Percentiles rank a stretch among this genome's conserved stretches.
Conservation (phyloP, 2,888 invertebrate species). For the Microctonus aethiopoides region DNA sequence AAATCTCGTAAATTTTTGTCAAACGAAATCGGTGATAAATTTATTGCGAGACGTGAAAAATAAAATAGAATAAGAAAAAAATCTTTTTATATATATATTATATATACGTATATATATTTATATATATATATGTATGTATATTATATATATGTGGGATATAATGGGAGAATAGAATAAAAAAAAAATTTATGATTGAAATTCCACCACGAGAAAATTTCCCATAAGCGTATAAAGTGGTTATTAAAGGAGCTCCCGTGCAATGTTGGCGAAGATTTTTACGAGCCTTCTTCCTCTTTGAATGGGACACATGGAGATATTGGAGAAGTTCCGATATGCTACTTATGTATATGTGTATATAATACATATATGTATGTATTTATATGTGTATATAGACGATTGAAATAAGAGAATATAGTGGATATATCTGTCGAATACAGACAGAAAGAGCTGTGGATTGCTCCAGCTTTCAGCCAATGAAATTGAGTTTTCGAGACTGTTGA, state of each 20-base stretch:
- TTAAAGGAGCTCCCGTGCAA: background rate
- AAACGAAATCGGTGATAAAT: background rate
- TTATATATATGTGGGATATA: background rate
- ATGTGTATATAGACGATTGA: background rate
- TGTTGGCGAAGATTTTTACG: conserved; percentile 7
- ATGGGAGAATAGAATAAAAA: background rate
- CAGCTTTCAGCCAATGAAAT: conserved; percentile 2
- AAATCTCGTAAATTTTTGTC: background rate
- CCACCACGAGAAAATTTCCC: background rate
- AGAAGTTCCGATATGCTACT: conserved; percentile 2
- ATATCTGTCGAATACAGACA: background rate
- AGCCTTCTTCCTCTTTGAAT: background rate
- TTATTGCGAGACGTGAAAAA: background rate
- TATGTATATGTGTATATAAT: no score
- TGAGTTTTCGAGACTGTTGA: conserved; percentile 4
- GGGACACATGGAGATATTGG: conserved; percentile 7
- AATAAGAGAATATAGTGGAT: conserved; percentile 1
- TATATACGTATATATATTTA: no score
- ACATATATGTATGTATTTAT: no score
- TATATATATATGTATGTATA: no score
- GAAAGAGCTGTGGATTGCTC: background rate
- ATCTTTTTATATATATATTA: no score
- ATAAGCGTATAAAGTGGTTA: background rate
- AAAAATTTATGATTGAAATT: background rate
- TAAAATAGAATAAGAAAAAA: background rate